Base-by-base conservation (phyloP, 2,888 invertebrate species). In the Dasypogon diadema region DNA sequence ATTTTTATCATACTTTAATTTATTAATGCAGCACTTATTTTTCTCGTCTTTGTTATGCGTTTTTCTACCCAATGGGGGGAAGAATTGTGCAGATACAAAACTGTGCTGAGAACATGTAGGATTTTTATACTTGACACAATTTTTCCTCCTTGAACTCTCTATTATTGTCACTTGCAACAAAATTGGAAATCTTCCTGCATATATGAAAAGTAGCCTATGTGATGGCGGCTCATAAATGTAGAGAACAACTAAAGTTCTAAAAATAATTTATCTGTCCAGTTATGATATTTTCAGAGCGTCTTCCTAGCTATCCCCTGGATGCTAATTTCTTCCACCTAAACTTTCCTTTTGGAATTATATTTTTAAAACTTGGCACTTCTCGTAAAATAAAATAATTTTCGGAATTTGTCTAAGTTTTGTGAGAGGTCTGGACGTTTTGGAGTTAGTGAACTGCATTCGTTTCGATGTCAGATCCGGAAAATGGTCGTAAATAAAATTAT, bases 1-100 rank as follows among this genome's bases (percentile, higher is more conserved):
- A 73, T 73, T 58, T 58, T 73, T 73, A 73, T 73, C 73, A 56
- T 54, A 73, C 24, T 42, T 56, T 56, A 73, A 73, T 73, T 73
- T 73, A 73, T 73, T 46, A 73, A 73, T 46, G 37, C 73, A 46
- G 18, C 42, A 58, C 56, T 55, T 56, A 56, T 37, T 21, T 73
- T 24, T 22, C 56, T 26, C 14, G 54, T 14, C 51, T 30, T 48
- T 46, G 26, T 51, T 18, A 70, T 14, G 18, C 37, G 48, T 16
- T 51, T 70, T 70, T 30, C 37, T 51, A 46, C 22, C 5, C 65
- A 24, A 26, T 65, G 46, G 46, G 46, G 48, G 46, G 46, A 65
- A 65, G 14, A 14, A 24, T 24, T 65, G 46, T 48, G 22, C 48
- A 48, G 42, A 46, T 42, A 12, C n/a, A 42, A 6, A 42, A 42